Conservation (phyloP, 2,797 vertebrate genomes). For the Tenualosa thibaudeaui region DNA sequence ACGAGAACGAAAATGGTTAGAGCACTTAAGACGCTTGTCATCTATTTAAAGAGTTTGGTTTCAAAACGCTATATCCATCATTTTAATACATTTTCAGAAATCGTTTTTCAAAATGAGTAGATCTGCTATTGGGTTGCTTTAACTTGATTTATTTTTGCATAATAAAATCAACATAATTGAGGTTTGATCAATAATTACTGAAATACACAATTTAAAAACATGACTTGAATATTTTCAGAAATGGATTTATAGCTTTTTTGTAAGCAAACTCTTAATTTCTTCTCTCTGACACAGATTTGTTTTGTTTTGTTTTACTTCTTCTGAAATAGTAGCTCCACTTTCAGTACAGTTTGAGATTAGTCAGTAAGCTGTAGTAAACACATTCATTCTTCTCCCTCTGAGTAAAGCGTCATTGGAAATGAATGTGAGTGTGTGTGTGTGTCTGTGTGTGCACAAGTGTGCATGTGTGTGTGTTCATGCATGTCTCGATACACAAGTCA, state of each 20-base stretch:
- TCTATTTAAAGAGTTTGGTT: not conserved
- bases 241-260: too few species aligned
- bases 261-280: not conserved
- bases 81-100: too few species aligned
- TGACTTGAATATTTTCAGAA: too few species aligned
- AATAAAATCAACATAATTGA: too few species aligned
- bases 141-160: too few species aligned
- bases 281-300: not conserved
- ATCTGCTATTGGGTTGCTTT: too few species aligned
- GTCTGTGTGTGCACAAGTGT: not conserved
- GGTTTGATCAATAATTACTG: too few species aligned
- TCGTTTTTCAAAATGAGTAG: too few species aligned
- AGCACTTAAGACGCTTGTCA: not conserved
- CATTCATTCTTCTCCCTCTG: not conserved
- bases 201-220: too few species aligned
- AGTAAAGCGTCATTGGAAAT: not conserved
- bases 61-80: too few species aligned
- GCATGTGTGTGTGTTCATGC: not conserved
- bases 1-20: constrained; percentile 84
- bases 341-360: not conserved
- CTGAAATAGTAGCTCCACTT: not conserved
- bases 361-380: not conserved
- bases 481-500: not conserved
- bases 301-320: not conserved
- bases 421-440: not conserved